These are phyloP conservation scores for Heterotilapia buettikoferi DNA, from an alignment of 2,113 vertebrate species.

Conservation along the genomic window DNA sequence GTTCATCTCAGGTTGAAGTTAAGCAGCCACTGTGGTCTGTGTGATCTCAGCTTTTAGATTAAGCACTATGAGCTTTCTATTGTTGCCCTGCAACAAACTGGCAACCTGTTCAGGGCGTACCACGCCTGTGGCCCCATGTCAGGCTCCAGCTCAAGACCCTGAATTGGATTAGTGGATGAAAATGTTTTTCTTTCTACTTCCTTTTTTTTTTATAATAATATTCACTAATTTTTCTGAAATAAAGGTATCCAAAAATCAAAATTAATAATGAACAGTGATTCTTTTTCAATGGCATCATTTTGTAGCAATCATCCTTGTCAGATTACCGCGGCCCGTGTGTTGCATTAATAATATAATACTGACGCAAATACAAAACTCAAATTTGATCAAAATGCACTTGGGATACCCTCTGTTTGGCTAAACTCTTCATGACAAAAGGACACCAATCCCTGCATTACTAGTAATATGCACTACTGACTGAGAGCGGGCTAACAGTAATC, in stretches of 20 bases:
- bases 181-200: neutral
- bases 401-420: neutral
- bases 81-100: neutral
- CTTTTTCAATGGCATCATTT: neutral
- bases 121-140: neutral
- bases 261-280: neutral
- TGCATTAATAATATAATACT: neutral
- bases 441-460: neutral
- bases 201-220: neutral
- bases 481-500: conserved; percentile 55
- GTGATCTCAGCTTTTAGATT: neutral
- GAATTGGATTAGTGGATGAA: rapidly evolving
- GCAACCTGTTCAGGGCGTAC: neutral
- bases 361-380: neutral
- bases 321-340: neutral
- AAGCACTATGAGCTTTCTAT: neutral
- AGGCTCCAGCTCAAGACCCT: neutral
- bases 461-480: conserved; percentile 15
- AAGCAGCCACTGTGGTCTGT: neutral
- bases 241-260: neutral
- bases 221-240: neutral
- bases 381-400: neutral
- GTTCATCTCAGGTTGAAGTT: neutral
- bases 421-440: neutral
- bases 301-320: neutral